Percentiles rank a stretch among this genome's conserved stretches.
Evolutionary conservation across 2,113 vertebrate genomes (phyloP).

Genomic region (Dromiciops gliroides): DNA sequence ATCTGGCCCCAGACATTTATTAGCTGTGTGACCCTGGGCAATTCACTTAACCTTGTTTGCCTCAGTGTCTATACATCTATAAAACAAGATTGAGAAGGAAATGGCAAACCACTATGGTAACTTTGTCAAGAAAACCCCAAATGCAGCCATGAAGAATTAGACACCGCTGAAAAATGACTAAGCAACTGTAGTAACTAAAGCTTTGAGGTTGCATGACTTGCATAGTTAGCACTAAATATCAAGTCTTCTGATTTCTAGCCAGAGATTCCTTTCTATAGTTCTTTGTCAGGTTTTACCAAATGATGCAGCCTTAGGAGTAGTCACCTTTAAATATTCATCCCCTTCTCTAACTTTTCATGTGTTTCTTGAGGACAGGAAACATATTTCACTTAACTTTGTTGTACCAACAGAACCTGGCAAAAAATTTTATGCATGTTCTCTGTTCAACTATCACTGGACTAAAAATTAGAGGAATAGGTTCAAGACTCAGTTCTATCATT

Average conservation of each 20-base stretch:
- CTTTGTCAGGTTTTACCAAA: background rate
- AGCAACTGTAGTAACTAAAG: background rate
- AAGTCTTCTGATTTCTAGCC: background rate
- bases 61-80: background rate
- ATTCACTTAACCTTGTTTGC: background rate
- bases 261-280: too few relatives aligned
- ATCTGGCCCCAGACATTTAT: background rate
- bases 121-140: background rate
- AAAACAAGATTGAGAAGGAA: background rate
- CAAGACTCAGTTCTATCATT: background rate
- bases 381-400: background rate
- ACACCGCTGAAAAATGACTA: background rate
- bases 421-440: background rate
- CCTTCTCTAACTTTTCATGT: background rate
- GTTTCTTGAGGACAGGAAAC: background rate
- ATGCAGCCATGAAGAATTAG: background rate
- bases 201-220: background rate
- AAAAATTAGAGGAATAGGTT: background rate
- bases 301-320: background rate
- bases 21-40: background rate
- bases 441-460: background rate
- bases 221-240: background rate
- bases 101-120: background rate
- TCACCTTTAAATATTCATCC: background rate
- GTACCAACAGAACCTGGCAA: background rate